Base-by-base conservation (phyloP, 2,797 vertebrate species). In the Myripristis jacobus region DNA sequence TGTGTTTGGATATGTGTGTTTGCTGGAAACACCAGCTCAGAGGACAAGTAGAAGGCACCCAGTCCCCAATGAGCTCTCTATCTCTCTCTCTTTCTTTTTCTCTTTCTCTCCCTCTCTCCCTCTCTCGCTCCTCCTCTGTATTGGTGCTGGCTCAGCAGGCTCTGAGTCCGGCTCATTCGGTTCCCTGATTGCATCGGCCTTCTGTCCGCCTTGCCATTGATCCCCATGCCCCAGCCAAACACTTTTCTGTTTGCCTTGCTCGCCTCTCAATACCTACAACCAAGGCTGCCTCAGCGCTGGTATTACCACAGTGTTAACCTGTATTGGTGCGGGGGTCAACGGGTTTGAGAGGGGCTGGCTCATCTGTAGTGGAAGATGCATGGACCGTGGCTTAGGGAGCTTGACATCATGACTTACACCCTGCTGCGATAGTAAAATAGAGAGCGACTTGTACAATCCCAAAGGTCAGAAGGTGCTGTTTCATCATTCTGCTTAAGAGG, bases 151-250 rank as follows among this genome's bases (percentile, higher is more conserved):
- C 90, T 94, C 94, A 94, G 94, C 94, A 94, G 77, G 77, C 85
- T 87, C 74, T 6, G 66, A 88, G 84, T 79, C 76, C 18, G 77
- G 90, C 73, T 93, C 89, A 92, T 90, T 93, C 88, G 53, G 76
- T 83, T 85, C 83, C 77, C 88, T 94, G 93, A 94, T 94, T 94
- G 89, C 90, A 93, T 93, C 76, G 92, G 92, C 85, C 86, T 91
- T 91, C 92, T 94, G 92, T 94, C 93, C 84, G 71, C 83, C 68
- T 71, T 63, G 69, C 81, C 89, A 94, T 94, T 90, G 93, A 94
- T 93, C 91, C 91, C 81, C 70, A 52, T 64, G 82, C 71, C 67
- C 85, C 79, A 86, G 83, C 83, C 85, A 79, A 89, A 91, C 87
- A 85, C 79, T 90, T 88, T 89, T 86, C 70, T 77, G 69, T 80